Percentiles rank a stretch among this genome's conserved stretches.
Evolutionary conservation across 2,797 vertebrate species (phyloP).

Genomic region (Gymnoscopelus microlampas): DNA sequence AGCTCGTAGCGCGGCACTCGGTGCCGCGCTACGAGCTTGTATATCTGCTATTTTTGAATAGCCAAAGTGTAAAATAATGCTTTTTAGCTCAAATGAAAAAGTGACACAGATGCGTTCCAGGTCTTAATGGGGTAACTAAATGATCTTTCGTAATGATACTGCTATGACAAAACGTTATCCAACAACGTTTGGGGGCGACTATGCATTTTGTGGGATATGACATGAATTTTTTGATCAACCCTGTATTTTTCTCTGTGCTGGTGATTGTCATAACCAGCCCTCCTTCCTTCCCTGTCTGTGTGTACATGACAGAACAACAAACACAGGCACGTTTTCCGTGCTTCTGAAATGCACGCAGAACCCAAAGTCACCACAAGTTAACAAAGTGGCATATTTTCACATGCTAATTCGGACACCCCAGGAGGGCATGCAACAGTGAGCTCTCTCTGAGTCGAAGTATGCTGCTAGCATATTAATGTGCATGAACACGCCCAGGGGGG

Average conservation of each 20-base stretch:
- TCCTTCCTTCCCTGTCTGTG: constrained; percentile 25
- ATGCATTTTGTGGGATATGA: too few relatives aligned
- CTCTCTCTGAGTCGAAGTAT: constrained; percentile 47
- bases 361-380: constrained; percentile 68
- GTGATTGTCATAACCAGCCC: neutral
- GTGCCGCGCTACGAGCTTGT: too few relatives aligned
- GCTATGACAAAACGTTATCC: too few relatives aligned
- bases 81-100: too few relatives aligned
- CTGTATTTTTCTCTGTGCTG: neutral
- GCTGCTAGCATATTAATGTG: constrained; percentile 59
- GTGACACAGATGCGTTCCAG: too few relatives aligned
- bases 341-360: constrained; percentile 48
- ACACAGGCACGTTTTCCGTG: constrained; percentile 34
- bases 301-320: constrained; percentile 43
- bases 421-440: constrained; percentile 56
- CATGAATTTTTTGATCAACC: too few relatives aligned
- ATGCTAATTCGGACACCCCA: constrained; percentile 58
- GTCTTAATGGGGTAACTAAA: too few relatives aligned
- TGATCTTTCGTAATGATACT: too few relatives aligned
- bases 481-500: constrained; percentile 34
- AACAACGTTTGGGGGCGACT: too few relatives aligned
- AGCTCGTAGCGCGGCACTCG: too few relatives aligned
- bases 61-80: too few relatives aligned
- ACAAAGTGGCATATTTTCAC: constrained; percentile 64
- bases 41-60: too few relatives aligned